Base-by-base conservation (phyloP, 1,140 invertebrate genomes). In the Wiebesia pumilae region DNA sequence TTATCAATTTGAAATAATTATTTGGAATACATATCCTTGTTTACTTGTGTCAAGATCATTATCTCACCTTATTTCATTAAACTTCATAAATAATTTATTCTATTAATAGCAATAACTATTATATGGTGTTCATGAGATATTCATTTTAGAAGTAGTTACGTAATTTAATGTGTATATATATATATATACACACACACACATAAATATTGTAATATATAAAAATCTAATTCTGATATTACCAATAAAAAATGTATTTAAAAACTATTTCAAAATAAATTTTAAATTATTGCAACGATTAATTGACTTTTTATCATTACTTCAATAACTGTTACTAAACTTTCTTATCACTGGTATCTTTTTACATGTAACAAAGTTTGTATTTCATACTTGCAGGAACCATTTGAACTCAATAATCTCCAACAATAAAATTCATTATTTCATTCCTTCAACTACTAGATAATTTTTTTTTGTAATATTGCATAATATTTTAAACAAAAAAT, bases 241-340 rank as follows among this genome's bases (percentile, higher is more conserved):
- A 43, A 75, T 75, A 33, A 43, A 58, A 75, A 43, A 6, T 43
- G 71, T n/a, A 6, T 75, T 75, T 75, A 43, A 75, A 75, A 75
- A 75, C 71, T 75, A 43, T 43, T 75, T 75, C 40, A 40, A 75
- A 75, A 75, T 43, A 43, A 75, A 75, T 43, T 75, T 75, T 43
- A 43, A 75, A 43, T 75, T 75, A 75, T 43, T 75, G 71, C 71
- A 75, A 75, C 38, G 71, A 75, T 71, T 71, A 71, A 71, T 75
- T 75, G 71, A 43, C 71, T 75, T 75, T 75, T 75, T 75, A 75
- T 75, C 71, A 75, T 75, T 75, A 43, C 71, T 75, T 75, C 6
- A 75, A 75, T 43, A 75, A 75, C 21, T 75, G 38, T 43, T 75
- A 43, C 40, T 75, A 75, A 75, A 75, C 71, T 43, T 75, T 43